Percentiles rank a stretch among this genome's conserved stretches.
Conservation (phyloP, 2,797 vertebrate genomes). For the Naso thynnoides region DNA sequence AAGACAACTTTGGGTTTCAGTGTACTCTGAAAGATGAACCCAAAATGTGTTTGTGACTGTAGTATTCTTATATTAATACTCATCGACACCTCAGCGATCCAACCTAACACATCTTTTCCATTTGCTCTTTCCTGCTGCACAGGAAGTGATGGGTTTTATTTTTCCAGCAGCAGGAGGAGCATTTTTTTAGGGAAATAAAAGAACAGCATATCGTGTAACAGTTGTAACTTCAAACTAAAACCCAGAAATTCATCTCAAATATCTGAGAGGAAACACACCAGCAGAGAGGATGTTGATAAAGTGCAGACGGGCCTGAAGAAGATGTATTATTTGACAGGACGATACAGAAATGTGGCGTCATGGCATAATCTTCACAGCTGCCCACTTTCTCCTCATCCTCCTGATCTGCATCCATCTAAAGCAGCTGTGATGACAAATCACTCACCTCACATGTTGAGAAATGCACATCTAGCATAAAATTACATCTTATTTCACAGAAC, state of each 20-base stretch:
- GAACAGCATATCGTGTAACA: background rate
- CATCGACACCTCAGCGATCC: background rate
- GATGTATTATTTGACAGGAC: background rate
- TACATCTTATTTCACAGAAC: background rate
- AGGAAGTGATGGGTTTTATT: constrained; percentile 48
- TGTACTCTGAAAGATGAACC: background rate
- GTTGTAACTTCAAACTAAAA: background rate
- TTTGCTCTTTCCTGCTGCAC: constrained; percentile 50
- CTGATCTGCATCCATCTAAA: background rate
- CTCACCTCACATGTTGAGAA: background rate
- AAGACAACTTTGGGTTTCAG: background rate
- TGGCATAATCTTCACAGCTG: constrained; percentile 14
- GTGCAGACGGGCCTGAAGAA: background rate
- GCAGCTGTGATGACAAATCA: background rate
- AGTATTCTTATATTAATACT: background rate
- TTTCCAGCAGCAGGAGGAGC: constrained; percentile 18
- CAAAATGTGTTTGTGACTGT: background rate
- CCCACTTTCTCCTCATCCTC: background rate
- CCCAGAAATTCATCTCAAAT: background rate
- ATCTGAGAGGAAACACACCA: background rate
- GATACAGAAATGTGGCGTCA: background rate
- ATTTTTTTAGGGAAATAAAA: constrained; percentile 2
- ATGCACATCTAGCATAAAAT: background rate
- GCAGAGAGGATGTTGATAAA: background rate
- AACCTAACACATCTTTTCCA: constrained; percentile 36